Evolutionary conservation across 2,797 vertebrate species (phyloP), one percentile per base, ranked within the genome.

Genomic region (Phataginus tricuspis): DNA sequence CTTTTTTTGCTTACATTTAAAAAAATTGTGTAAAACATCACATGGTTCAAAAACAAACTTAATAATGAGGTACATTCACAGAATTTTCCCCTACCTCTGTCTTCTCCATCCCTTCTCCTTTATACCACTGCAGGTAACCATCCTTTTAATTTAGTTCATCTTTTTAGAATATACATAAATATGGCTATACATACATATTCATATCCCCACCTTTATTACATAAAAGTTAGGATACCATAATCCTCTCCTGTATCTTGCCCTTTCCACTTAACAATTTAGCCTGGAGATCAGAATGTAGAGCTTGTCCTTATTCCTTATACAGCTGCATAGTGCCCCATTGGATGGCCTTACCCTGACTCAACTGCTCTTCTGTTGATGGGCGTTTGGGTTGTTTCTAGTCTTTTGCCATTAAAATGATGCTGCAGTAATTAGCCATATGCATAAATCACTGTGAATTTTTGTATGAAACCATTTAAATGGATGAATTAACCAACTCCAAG

Each of bases 401-500:
- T 74, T 89, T 79, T 80, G 39, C 45, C 83, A 78, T 80, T 83
- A 66, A 94, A 94, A 86, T 61, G 45, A 25, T 68, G 23, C 61
- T 88, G 12, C 59, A 90, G 45, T 75, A n/a, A 45, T 45, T 45
- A 45, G 42, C 42, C 42, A 45, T 45, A 8, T 45, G 42, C 42
- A 45, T 45, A 45, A 10, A 45, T 45, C 42, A 45, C 42, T 45
- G 42, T 45, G 15, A 82, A 92, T 92, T 74, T 90, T 86, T 84
- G 9, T 59, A 42, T 72, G 11, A 42, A 9, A 85, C 12, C 4
- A 95, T 68, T 72, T 90, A 77, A 93, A 86, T 74, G 19, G 21
- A 61, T 92, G 75, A 89, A 92, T 90, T 78, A 92, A 61, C 21
- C 71, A 74, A 87, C 31, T 91, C 39, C 23, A 89, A 82, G 15